A percentile compares a stretch with the other conserved stretches of the same genome.
Evolutionary conservation across 2,888 invertebrate genomes (phyloP).

Genomic region (Apomyelois bistriatella): DNA sequence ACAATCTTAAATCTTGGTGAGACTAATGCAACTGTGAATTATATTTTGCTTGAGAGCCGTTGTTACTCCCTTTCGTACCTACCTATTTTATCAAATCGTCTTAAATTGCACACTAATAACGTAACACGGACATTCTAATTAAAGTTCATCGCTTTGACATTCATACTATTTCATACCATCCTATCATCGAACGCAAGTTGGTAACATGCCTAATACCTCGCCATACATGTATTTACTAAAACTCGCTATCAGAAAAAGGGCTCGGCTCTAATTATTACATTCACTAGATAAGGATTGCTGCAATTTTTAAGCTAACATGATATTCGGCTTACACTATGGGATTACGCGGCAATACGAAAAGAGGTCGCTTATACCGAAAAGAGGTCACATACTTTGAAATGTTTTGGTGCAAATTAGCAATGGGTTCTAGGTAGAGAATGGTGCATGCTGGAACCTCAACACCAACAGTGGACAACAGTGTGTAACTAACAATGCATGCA

Average conservation of each 20-base stretch:
- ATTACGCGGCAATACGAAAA: constrained; percentile 46
- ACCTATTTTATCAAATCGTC: constrained; percentile 52
- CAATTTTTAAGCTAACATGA: constrained; percentile 67
- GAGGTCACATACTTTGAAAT: constrained; percentile 55
- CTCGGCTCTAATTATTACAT: constrained; percentile 62
- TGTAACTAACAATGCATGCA: constrained; percentile 80
- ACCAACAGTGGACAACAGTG: constrained; percentile 73
- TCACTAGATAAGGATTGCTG: constrained; percentile 69
- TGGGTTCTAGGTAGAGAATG: constrained; percentile 79
- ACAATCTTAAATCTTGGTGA: constrained; percentile 72
- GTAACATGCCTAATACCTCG: constrained; percentile 67
- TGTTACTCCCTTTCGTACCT: constrained; percentile 59
- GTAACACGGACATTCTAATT: constrained; percentile 77
- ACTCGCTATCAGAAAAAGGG: constrained; percentile 70
- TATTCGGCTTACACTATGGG: constrained; percentile 63
- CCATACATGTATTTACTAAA: constrained; percentile 63
- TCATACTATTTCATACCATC: constrained; percentile 78
- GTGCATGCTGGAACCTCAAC: constrained; percentile 72
- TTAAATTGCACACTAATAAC: constrained; percentile 76
- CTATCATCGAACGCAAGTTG: constrained; percentile 67
- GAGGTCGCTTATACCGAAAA: constrained; percentile 48
- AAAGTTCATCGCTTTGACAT: constrained; percentile 80
- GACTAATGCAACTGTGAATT: constrained; percentile 68
- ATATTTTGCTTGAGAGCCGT: constrained; percentile 66
- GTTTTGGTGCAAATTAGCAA: constrained; percentile 75